Evolutionary conservation across 1,140 invertebrate genomes (phyloP).

Genomic region (Mycetomoellerius zeteki): DNA sequence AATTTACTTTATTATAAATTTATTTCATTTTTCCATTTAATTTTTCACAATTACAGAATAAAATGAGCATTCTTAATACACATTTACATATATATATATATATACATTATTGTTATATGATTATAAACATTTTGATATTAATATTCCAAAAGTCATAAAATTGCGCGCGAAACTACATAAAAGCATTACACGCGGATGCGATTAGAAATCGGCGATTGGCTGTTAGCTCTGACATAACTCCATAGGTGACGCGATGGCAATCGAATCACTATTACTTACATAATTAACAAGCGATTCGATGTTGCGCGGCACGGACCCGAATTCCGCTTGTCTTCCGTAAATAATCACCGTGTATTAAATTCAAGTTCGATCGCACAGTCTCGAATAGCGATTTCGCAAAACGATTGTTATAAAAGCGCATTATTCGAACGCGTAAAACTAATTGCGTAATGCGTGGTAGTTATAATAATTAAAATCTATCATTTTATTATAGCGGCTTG

Average conservation of each 20-base stretch:
- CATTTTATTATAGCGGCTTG: conserved; percentile 11
- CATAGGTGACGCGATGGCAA: conserved; percentile 21
- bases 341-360: conserved; percentile 14
- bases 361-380: background rate
- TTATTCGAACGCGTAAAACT: background rate
- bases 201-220: conserved; percentile 42
- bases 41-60: background rate
- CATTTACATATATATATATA: background rate
- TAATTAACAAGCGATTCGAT: conserved; percentile 26
- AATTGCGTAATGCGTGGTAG: conserved; percentile 2
- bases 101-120: background rate
- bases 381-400: conserved; percentile 37
- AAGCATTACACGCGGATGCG: background rate
- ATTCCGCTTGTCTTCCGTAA: conserved; percentile 54
- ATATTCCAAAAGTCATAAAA: background rate
- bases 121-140: conserved; percentile 4
- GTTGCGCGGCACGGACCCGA: background rate
- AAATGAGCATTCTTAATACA: background rate
- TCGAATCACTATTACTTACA: background rate
- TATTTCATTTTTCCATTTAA: background rate
- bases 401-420: conserved; percentile 12
- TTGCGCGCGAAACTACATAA: background rate
- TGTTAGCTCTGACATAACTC: background rate
- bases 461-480: conserved; percentile 22
- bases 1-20: no score